A percentile compares a stretch with the other conserved stretches of the same genome.
Conservation (phyloP, 2,113 vertebrate genomes). For the Leucopsar rothschildi region DNA sequence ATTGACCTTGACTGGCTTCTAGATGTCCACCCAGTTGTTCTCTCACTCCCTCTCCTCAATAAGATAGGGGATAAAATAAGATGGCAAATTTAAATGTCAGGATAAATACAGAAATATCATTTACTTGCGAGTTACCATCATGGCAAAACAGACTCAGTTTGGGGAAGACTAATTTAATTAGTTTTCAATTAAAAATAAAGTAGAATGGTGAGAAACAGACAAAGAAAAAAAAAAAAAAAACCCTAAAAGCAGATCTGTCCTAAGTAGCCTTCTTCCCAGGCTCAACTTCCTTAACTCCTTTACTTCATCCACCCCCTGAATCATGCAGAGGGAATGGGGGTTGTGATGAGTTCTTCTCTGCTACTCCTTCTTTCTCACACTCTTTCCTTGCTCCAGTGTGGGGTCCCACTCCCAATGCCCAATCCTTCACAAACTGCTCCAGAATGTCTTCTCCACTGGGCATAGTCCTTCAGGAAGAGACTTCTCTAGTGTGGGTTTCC, state of each 20-base stretch:
- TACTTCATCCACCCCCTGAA: rapidly evolving
- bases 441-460: rapidly evolving
- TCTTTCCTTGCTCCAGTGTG: rapidly evolving
- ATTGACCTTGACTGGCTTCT: background rate
- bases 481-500: rapidly evolving
- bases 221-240: no score
- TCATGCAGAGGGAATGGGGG: rapidly evolving
- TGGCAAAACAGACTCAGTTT: rapidly evolving
- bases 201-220: background rate
- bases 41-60: background rate
- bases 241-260: background rate
- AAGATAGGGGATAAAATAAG: background rate
- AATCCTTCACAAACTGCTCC: background rate
- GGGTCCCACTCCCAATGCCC: rapidly evolving
- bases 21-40: background rate
- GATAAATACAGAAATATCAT: background rate
- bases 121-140: background rate
- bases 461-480: background rate
- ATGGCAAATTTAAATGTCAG: background rate
- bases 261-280: background rate
- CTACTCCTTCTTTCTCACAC: background rate
- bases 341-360: background rate
- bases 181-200: background rate
- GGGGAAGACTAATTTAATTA: background rate
- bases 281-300: background rate